Conservation (phyloP, 2,888 invertebrate genomes). For the Entomobrya proxima region DNA sequence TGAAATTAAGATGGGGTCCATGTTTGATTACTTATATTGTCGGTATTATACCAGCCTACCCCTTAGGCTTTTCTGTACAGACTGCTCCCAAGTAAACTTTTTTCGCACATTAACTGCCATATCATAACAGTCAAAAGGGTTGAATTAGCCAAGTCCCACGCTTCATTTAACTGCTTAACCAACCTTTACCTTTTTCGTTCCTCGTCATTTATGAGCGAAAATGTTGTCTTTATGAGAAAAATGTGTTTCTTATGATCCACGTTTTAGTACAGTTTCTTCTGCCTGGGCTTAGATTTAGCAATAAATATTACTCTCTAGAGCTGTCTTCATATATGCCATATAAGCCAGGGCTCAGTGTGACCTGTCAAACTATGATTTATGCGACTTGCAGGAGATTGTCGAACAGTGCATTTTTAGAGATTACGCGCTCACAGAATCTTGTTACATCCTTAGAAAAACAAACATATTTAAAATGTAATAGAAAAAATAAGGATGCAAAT, state of each 20-base stretch:
- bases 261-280: background rate
- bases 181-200: background rate
- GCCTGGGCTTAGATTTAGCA: background rate
- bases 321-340: no score
- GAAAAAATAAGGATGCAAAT: no score
- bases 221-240: background rate
- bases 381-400: background rate
- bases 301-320: background rate
- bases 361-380: slow-evolving; percentile 48
- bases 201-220: background rate
- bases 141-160: background rate
- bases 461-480: no score
- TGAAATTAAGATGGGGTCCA: background rate
- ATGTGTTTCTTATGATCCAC: background rate
- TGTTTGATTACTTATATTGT: background rate
- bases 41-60: background rate
- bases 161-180: background rate
- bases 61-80: background rate
- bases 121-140: background rate
- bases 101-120: slow-evolving; percentile 7
- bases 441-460: background rate
- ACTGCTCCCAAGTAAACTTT: slow-evolving; percentile 1
- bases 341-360: background rate
- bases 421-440: no score
- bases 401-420: slow-evolving; percentile 10